Percentiles rank a stretch among this genome's conserved stretches.
Evolutionary conservation across 2,797 vertebrate genomes (phyloP).

Genomic region (Notamacropus eugenii): DNA sequence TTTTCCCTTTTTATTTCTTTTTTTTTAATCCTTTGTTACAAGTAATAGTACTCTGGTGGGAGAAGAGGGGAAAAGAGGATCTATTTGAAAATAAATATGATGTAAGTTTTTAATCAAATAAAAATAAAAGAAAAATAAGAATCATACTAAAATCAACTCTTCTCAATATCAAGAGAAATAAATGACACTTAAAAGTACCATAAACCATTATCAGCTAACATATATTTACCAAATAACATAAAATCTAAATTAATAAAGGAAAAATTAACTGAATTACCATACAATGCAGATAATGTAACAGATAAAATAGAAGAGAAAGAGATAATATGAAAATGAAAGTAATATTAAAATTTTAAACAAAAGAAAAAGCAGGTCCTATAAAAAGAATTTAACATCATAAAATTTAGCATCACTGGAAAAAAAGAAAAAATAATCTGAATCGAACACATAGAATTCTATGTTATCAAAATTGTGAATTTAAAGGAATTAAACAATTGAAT

Average conservation of each 20-base stretch:
- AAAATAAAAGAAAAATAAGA: background rate
- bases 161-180: background rate
- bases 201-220: background rate
- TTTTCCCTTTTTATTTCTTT: background rate
- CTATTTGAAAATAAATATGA: background rate
- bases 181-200: background rate
- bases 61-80: background rate
- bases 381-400: background rate
- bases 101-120: background rate
- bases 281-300: background rate
- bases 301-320: background rate
- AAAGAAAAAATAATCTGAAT: background rate
- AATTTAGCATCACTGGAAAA: background rate
- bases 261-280: background rate
- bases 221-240: background rate
- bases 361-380: background rate
- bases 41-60: background rate
- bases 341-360: background rate
- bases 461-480: too few relatives aligned
- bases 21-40: background rate
- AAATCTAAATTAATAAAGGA: background rate
- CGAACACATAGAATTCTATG: too few relatives aligned
- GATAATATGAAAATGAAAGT: background rate
- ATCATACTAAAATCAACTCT: background rate
- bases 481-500: too few relatives aligned